phyloP scores from a whole-genome alignment of 2,888 invertebrate genomes.

The Aquatica leii region DNA sequence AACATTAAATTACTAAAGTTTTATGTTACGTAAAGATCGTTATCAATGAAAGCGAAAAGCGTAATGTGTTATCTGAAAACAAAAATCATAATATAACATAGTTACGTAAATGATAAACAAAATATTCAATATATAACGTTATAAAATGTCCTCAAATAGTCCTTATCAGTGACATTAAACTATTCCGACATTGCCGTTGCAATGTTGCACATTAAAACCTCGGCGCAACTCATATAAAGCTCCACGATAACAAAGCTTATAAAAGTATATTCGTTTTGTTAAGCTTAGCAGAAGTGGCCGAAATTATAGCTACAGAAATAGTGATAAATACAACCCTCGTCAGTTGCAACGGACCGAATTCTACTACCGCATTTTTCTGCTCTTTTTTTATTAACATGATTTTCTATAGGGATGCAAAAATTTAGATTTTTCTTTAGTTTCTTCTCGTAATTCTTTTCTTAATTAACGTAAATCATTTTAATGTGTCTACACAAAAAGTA shows the following conservation, averaged over 20 bases:
- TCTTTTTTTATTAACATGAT: conserved; percentile 23
- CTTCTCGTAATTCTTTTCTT: conserved; percentile 27
- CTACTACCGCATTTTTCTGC: conserved; percentile 17
- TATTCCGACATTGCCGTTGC: conserved; percentile 37
- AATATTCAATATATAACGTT: conserved; percentile 31
- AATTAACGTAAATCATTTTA: conserved; percentile 44
- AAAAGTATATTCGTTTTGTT: conserved; percentile 44
- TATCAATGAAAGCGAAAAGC: too few species aligned
- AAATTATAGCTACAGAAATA: conserved; percentile 44
- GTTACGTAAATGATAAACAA: conserved; percentile 24
- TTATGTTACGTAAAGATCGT: too few species aligned
- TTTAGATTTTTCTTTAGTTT: conserved; percentile 10
- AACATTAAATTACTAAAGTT: too few species aligned
- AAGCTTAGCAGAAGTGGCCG: conserved; percentile 36
- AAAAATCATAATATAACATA: background rate
- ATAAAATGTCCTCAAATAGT: conserved; percentile 27
- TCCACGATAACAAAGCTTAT: conserved; percentile 45
- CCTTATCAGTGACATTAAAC: conserved; percentile 34
- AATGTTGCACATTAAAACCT: conserved; percentile 44
- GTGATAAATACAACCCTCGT: conserved; percentile 43
- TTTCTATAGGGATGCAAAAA: conserved; percentile 1
- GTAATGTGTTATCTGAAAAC: too few species aligned
- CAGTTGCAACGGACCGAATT: conserved; percentile 34
- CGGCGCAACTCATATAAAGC: conserved; percentile 40
- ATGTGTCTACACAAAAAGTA: conserved; percentile 37